Percentiles rank a stretch among this genome's conserved stretches.
These are phyloP conservation scores for Sebastes cheni DNA, from an alignment of 2,797 vertebrate species.

Conservation along the genomic window DNA sequence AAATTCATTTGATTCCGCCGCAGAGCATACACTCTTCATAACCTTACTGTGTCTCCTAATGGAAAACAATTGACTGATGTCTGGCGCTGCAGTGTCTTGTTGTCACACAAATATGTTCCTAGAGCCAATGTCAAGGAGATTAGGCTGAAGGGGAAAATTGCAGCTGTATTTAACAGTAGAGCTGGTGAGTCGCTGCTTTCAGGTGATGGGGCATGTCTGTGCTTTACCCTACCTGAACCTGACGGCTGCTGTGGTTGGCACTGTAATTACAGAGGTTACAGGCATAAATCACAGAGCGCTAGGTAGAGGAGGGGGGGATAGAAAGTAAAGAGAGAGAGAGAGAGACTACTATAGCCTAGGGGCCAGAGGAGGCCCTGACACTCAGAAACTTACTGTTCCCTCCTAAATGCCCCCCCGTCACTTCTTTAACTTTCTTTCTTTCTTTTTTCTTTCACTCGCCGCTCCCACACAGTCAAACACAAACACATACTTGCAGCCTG, in stretches of 20 bases:
- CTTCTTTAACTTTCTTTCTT: not conserved
- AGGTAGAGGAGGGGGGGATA: constrained; percentile 24
- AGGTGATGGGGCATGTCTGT: constrained; percentile 76
- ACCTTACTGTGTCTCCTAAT: constrained; percentile 47
- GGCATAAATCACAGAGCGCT: constrained; percentile 69
- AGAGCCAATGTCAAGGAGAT: constrained; percentile 66
- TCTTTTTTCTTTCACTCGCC: not conserved
- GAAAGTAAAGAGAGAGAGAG: constrained; percentile 47
- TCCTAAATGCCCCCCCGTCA: constrained; percentile 25
- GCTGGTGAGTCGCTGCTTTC: constrained; percentile 46
- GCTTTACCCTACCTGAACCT: constrained; percentile 74
- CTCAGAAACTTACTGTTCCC: constrained; percentile 60
- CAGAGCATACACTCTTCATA: constrained; percentile 39
- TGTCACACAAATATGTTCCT: constrained; percentile 75
- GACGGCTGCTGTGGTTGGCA: constrained; percentile 63
- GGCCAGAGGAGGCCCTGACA: constrained; percentile 55
- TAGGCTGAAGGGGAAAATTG: constrained; percentile 72
- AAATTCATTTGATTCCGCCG: constrained; percentile 46
- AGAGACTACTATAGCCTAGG: constrained; percentile 51
- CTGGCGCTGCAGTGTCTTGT: constrained; percentile 58
- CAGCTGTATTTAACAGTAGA: constrained; percentile 55
- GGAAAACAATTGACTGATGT: constrained; percentile 65
- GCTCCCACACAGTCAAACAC: constrained; percentile 19
- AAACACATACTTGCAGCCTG: constrained; percentile 16
- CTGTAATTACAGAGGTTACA: constrained; percentile 71